A percentile compares a stretch with the other conserved stretches of the same genome.
phyloP scores from a whole-genome alignment of 2,797 vertebrate genomes.

The Vipera ursinii region DNA sequence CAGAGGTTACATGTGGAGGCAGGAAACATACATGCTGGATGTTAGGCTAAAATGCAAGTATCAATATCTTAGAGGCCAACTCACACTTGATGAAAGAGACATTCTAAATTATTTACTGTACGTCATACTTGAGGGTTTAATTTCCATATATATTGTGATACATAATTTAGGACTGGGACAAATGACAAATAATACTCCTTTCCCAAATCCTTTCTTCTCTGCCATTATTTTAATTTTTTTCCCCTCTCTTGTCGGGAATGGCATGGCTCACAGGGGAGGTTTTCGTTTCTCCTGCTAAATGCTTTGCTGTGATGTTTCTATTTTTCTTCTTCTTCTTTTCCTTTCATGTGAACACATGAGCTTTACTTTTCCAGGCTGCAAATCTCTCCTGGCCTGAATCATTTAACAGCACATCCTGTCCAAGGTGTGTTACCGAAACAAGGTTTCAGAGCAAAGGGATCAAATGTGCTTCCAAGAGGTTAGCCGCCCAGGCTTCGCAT shows the following conservation, averaged over 20 bases:
- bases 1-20: conserved; percentile 23
- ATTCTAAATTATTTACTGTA: conserved; percentile 74
- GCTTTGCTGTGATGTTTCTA: conserved; percentile 24
- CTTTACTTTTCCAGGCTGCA: conserved; percentile 54
- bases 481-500: background rate
- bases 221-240: conserved; percentile 40
- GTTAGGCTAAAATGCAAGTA: conserved; percentile 64
- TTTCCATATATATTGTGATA: conserved; percentile 76
- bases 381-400: conserved; percentile 65
- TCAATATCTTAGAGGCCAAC: conserved; percentile 62
- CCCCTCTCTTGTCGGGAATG: conserved; percentile 40
- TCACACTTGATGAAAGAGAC: conserved; percentile 72
- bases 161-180: conserved; percentile 73
- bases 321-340: background rate
- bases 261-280: conserved; percentile 23
- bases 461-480: conserved; percentile 56
- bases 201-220: background rate
- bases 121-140: conserved; percentile 77
- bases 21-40: conserved; percentile 13
- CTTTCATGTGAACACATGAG: conserved; percentile 4
- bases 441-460: conserved; percentile 58
- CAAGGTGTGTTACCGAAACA: conserved; percentile 55
- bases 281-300: conserved; percentile 19
- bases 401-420: conserved; percentile 67
- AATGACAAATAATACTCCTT: conserved; percentile 66